A percentile compares a stretch with the other conserved stretches of the same genome.
These are phyloP conservation scores for Nematopogon swammerdamellus DNA, from an alignment of 2,888 invertebrate species.

Conservation along the genomic window DNA sequence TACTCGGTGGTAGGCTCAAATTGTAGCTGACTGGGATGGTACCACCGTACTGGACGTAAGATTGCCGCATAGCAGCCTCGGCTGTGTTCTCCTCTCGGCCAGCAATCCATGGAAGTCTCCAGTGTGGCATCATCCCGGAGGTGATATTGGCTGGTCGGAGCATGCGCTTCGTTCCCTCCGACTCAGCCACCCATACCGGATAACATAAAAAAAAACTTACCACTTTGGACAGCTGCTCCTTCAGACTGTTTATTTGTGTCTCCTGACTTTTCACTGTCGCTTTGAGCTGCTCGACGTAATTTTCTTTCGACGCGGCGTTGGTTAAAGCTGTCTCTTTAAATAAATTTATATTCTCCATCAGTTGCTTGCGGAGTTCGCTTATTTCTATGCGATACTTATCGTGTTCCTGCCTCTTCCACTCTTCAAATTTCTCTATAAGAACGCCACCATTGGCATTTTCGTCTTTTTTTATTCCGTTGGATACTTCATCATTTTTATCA, in stretches of 20 bases:
- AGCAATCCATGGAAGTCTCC: too few relatives aligned
- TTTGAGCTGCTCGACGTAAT: constrained; percentile 16
- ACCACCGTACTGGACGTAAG: too few relatives aligned
- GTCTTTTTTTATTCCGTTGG: constrained; percentile 32
- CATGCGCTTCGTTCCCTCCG: too few relatives aligned
- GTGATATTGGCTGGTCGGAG: too few relatives aligned
- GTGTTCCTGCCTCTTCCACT: constrained; percentile 51
- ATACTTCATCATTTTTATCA: constrained; percentile 11
- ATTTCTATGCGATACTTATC: constrained; percentile 54
- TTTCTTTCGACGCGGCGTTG: neutral
- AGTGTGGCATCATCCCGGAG: too few relatives aligned
- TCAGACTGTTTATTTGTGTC: constrained; percentile 42
- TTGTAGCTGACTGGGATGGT: too few relatives aligned
- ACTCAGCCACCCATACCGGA: too few relatives aligned
- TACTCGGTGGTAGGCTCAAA: too few relatives aligned
- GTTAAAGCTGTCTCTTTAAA: constrained; percentile 24
- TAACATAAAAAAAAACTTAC: constrained; percentile 25
- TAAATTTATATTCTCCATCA: constrained; percentile 32
- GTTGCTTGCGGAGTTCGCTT: constrained; percentile 34
- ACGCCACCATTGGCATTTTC: constrained; percentile 53
- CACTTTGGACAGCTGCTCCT: constrained; percentile 40
- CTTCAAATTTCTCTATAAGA: constrained; percentile 45
- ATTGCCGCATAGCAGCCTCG: too few relatives aligned
- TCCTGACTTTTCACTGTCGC: constrained; percentile 47
- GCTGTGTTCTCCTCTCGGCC: too few relatives aligned